Evolutionary conservation across 64 coral and sea anemone genomes (phyloP).

Genomic region (Pachyseris speciosa): DNA sequence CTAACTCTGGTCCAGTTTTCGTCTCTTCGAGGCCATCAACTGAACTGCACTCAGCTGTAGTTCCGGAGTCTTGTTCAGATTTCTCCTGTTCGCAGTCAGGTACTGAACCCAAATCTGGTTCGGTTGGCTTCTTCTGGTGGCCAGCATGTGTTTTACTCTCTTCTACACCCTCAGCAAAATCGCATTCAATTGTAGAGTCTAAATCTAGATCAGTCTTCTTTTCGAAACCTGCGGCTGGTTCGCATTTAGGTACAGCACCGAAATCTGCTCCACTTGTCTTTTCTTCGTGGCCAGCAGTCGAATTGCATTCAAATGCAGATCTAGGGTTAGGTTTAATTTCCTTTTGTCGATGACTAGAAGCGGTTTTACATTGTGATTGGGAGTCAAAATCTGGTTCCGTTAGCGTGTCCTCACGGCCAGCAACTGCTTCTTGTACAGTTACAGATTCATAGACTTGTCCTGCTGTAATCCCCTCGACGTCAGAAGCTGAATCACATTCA

Average conservation of each 20-base stretch:
- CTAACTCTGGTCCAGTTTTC: neutral
- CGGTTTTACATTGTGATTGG: too few relatives aligned
- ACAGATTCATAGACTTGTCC: too few relatives aligned
- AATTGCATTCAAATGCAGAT: neutral
- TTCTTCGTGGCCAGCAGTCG: neutral
- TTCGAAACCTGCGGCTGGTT: neutral
- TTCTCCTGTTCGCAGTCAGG: neutral
- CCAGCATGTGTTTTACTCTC: neutral
- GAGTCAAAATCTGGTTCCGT: too few relatives aligned
- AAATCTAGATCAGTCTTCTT: neutral
- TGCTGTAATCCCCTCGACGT: too few relatives aligned
- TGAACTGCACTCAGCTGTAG: neutral
- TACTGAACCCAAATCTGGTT: neutral
- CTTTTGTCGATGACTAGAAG: too few relatives aligned
- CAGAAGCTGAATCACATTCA: neutral
- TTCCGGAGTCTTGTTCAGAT: neutral
- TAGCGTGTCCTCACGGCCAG: too few relatives aligned
- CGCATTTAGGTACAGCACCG: too few relatives aligned
- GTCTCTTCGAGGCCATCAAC: neutral
- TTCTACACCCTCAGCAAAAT: too few relatives aligned
- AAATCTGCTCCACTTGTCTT: too few relatives aligned
- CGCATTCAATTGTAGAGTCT: neutral
- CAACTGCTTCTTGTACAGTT: too few relatives aligned
- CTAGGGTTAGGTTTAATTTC: neutral
- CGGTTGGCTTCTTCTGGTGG: neutral